Percentiles rank a stretch among this genome's conserved stretches.
These are phyloP conservation scores for Macropis europaea DNA, from an alignment of 2,888 invertebrate genomes.

Conservation along the genomic window DNA sequence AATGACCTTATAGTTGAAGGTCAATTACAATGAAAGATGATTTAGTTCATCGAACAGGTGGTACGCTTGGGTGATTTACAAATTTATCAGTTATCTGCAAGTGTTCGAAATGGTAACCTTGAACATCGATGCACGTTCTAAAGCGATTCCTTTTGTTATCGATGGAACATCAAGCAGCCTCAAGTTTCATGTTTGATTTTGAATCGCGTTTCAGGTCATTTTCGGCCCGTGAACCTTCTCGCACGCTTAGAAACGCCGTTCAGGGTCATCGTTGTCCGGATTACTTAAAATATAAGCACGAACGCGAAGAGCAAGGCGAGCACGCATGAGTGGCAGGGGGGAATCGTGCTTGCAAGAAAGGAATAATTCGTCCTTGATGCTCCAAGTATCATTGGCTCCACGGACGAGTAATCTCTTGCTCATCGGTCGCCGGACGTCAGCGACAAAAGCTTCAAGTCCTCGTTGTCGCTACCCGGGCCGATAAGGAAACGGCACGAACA, in stretches of 20 bases:
- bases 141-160: no score
- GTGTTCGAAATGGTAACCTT: no score
- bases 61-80: no score
- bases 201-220: neutral
- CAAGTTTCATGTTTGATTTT: neutral
- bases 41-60: no score
- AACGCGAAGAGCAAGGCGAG: neutral
- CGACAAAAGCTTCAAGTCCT: neutral
- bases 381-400: conserved; percentile 19
- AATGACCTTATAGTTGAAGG: no score
- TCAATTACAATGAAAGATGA: no score
- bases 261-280: neutral
- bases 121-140: no score
- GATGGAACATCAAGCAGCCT: neutral
- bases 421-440: neutral
- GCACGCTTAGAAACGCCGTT: neutral
- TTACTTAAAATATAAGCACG: conserved; percentile 13
- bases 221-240: neutral
- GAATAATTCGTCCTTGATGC: conserved; percentile 33
- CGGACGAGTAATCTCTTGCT: conserved; percentile 20
- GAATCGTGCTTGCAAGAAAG: conserved; percentile 24
- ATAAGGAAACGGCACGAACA: no score
- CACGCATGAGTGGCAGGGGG: neutral
- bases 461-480: neutral
- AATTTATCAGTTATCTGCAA: no score